These are phyloP conservation scores for Tachycineta bicolor DNA, from an alignment of 2,113 vertebrate genomes.

Conservation along the genomic window DNA sequence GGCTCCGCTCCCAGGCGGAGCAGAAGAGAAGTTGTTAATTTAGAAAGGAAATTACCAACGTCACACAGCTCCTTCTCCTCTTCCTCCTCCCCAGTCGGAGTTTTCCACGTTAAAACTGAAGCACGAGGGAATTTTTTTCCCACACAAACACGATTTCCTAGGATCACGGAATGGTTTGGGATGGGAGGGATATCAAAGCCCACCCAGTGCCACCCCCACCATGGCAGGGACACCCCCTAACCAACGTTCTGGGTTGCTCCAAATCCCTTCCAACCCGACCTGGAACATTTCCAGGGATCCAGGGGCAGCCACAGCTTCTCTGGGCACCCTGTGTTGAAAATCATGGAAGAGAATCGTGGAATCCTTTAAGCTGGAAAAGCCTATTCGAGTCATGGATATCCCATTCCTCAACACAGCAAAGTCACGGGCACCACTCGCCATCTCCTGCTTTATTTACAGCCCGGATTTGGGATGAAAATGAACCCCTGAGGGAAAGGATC, in stretches of 20 bases:
- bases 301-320: not conserved
- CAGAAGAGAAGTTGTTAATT: not conserved
- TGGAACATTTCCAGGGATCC: not conserved
- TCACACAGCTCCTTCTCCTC: not conserved
- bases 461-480: not conserved
- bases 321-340: not conserved
- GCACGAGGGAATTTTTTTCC: not conserved
- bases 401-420: not conserved
- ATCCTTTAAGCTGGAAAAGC: not conserved
- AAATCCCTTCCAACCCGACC: not conserved
- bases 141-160: not conserved
- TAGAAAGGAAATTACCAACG: rapidly evolving
- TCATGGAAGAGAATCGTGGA: not conserved
- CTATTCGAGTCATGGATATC: not conserved
- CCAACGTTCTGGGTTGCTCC: not conserved
- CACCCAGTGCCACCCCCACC: not conserved
- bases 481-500: not conserved
- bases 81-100: too few species aligned
- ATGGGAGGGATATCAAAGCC: not conserved
- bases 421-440: not conserved
- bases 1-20: not conserved
- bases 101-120: not conserved
- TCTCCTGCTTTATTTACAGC: not conserved
- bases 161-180: not conserved
- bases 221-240: not conserved